Evolutionary conservation across 2,113 vertebrate species (phyloP).

Genomic region (Phycodurus eques): DNA sequence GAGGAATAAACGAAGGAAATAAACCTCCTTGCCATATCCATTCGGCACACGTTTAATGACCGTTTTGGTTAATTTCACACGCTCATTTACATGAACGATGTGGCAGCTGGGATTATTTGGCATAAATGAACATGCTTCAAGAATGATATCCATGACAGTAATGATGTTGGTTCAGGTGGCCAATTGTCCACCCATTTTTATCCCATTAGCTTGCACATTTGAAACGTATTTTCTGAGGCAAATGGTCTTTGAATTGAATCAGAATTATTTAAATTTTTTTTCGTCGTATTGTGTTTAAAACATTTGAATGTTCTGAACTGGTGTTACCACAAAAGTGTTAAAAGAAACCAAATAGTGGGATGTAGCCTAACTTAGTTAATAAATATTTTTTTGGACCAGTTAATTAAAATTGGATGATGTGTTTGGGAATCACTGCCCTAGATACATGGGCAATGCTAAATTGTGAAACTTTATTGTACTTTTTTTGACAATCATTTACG

Average conservation of each 20-base stretch:
- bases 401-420: too few relatives aligned
- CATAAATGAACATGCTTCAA: background rate
- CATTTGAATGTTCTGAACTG: too few relatives aligned
- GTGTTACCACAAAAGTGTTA: too few relatives aligned
- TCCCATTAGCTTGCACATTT: background rate
- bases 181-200: background rate
- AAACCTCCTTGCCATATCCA: background rate
- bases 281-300: too few relatives aligned
- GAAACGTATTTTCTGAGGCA: background rate
- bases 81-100: conserved; percentile 25
- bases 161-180: background rate
- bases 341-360: too few relatives aligned
- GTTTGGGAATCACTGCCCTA: too few relatives aligned
- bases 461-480: too few relatives aligned
- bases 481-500: too few relatives aligned
- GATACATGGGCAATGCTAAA: too few relatives aligned
- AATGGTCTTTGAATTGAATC: background rate
- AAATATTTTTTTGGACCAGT: too few relatives aligned
- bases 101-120: conserved; percentile 35
- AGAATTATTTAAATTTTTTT: background rate
- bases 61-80: conserved; percentile 22
- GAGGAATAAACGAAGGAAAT: background rate
- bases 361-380: too few relatives aligned
- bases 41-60: background rate
- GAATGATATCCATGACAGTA: background rate